phyloP scores from a whole-genome alignment of 2,888 invertebrate genomes.

The Cyrtodaria siliqua region DNA sequence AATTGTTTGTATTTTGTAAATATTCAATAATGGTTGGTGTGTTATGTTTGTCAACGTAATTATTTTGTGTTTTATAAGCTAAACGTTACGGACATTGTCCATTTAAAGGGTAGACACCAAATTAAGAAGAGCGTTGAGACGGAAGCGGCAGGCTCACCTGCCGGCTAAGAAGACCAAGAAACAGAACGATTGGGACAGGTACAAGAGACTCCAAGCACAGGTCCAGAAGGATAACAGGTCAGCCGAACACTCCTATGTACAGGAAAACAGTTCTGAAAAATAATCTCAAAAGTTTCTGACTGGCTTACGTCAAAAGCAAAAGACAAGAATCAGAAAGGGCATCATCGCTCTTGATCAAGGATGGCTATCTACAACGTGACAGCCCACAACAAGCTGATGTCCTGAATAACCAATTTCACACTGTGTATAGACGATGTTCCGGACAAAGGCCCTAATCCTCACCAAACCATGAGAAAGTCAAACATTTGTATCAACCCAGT shows the following conservation, averaged over 20 bases:
- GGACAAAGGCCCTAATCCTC: background rate
- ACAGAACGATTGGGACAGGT: background rate
- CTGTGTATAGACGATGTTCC: conserved; percentile 1
- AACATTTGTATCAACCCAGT: too few relatives aligned
- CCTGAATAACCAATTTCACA: conserved; percentile 11
- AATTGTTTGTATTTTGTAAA: too few relatives aligned
- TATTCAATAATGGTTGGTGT: too few relatives aligned
- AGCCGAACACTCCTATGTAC: background rate
- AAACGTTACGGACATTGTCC: too few relatives aligned
- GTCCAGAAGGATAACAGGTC: background rate
- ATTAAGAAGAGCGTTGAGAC: too few relatives aligned
- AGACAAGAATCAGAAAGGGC: background rate
- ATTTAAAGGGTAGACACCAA: too few relatives aligned
- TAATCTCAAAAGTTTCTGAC: too few relatives aligned
- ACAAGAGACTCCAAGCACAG: background rate
- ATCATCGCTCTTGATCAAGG: background rate
- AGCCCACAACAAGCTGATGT: conserved; percentile 2
- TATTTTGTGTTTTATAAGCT: too few relatives aligned
- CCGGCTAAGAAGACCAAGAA: conserved; percentile 1
- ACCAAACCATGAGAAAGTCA: conserved; percentile 1
- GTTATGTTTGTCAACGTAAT: too few relatives aligned
- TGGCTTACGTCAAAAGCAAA: too few relatives aligned
- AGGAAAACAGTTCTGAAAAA: background rate
- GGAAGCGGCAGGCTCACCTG: conserved; percentile 1
- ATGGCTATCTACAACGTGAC: conserved; percentile 2